Evolutionary conservation across 2,797 vertebrate species (phyloP).

Genomic region (Eleutherodactylus coqui): DNA sequence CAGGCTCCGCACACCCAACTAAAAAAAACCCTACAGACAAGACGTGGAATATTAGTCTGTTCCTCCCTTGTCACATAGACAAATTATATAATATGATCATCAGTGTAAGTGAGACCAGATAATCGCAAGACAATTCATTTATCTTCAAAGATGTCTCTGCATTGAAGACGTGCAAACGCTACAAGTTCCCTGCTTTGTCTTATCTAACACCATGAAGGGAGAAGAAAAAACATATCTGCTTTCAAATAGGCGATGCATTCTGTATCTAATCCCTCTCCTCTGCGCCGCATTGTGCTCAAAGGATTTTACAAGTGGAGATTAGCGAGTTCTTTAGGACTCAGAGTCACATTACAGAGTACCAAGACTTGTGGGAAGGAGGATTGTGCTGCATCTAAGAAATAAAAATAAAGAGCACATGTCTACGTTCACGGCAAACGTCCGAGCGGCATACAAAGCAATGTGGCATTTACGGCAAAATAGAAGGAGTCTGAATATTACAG

Average conservation of each 20-base stretch:
- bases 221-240: slow-evolving; percentile 48
- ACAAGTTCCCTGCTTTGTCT: slow-evolving; percentile 53
- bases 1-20: not conserved
- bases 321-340: slow-evolving; percentile 44
- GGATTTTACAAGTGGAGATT: slow-evolving; percentile 64
- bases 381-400: slow-evolving; percentile 28
- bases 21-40: not conserved
- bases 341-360: slow-evolving; percentile 55
- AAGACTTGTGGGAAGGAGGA: slow-evolving; percentile 43
- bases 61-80: slow-evolving; percentile 27
- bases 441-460: not conserved
- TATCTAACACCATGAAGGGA: slow-evolving; percentile 47
- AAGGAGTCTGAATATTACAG: not conserved
- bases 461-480: not conserved
- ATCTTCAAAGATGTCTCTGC: slow-evolving; percentile 49
- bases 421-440: slow-evolving; percentile 13
- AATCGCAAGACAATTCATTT: slow-evolving; percentile 44
- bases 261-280: slow-evolving; percentile 60
- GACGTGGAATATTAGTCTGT: slow-evolving; percentile 14
- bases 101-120: slow-evolving; percentile 45
- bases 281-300: slow-evolving; percentile 55
- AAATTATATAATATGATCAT: slow-evolving; percentile 43
- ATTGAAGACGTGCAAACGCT: slow-evolving; percentile 36
- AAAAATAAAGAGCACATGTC: not conserved
- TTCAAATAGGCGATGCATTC: slow-evolving; percentile 58